phyloP scores from a whole-genome alignment of 2,113 vertebrate species.

The Agapornis roseicollis region DNA sequence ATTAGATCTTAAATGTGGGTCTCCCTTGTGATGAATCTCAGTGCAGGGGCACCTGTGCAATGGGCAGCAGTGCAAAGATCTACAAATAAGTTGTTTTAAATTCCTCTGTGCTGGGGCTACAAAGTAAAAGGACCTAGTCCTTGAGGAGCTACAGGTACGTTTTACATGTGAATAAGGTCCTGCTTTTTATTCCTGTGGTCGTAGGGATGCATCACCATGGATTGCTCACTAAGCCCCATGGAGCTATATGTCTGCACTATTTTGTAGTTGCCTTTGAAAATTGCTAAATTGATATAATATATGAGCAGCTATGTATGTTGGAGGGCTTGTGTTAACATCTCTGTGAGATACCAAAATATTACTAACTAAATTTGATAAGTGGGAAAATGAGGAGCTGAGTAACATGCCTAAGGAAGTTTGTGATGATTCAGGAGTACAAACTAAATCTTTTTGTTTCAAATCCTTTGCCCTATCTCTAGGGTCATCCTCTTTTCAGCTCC shows the following conservation, averaged over 20 bases:
- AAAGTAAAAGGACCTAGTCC: neutral
- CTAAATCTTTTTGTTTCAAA: neutral
- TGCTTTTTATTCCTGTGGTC: neutral
- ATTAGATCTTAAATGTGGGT: neutral
- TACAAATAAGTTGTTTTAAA: neutral
- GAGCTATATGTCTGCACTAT: neutral
- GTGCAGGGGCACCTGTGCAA: neutral
- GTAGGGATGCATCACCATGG: neutral
- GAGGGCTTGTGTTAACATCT: constrained; percentile 39
- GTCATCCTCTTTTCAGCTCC: neutral
- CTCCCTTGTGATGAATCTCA: neutral
- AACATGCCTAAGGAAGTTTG: neutral
- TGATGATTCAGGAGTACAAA: constrained; percentile 32
- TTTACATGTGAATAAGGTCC: neutral
- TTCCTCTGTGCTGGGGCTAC: neutral
- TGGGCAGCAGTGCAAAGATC: neutral
- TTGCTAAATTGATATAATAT: constrained; percentile 1
- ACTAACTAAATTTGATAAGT: constrained; percentile 22
- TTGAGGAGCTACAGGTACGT: neutral
- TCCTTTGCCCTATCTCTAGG: neutral
- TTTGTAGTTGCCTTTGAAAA: constrained; percentile 1
- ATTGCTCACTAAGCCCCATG: neutral
- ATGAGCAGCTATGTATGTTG: constrained; percentile 32
- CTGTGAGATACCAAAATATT: constrained; percentile 46
- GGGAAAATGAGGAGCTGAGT: constrained; percentile 39